phyloP scores from a whole-genome alignment of 2,113 vertebrate genomes.

The Sinocyclocheilus grahami region DNA sequence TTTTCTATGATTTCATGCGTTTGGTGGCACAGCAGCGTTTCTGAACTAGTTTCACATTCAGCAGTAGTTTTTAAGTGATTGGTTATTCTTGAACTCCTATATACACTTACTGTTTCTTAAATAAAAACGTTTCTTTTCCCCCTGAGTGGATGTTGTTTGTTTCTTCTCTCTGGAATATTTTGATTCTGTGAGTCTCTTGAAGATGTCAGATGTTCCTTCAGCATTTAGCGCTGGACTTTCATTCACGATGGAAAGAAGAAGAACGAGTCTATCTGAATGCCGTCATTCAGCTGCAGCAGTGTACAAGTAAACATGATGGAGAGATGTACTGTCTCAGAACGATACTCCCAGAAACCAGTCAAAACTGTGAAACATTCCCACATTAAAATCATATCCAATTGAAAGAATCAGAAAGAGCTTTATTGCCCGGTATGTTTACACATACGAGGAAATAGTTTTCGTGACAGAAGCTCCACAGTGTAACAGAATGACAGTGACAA shows the following conservation, averaged over 20 bases:
- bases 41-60: not conserved
- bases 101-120: conserved; percentile 22
- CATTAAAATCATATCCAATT: not conserved
- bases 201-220: not conserved
- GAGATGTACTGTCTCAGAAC: not conserved
- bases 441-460: too few relatives aligned
- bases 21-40: not conserved
- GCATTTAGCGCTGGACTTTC: not conserved
- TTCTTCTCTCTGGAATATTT: not conserved
- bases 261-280: too few relatives aligned
- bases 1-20: not conserved
- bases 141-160: not conserved
- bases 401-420: too few relatives aligned
- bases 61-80: conserved; percentile 27
- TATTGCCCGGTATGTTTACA: too few relatives aligned
- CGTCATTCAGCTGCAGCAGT: too few relatives aligned
- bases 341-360: not conserved
- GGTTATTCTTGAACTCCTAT: conserved; percentile 34
- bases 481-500: too few relatives aligned
- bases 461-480: too few relatives aligned
- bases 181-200: not conserved
- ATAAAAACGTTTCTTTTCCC: conserved; percentile 36
- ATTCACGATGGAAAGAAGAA: not conserved
- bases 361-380: not conserved
- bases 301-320: not conserved